These are phyloP conservation scores for Geotrupes spiniger DNA, from an alignment of 2,888 invertebrate genomes.

Conservation along the genomic window DNA sequence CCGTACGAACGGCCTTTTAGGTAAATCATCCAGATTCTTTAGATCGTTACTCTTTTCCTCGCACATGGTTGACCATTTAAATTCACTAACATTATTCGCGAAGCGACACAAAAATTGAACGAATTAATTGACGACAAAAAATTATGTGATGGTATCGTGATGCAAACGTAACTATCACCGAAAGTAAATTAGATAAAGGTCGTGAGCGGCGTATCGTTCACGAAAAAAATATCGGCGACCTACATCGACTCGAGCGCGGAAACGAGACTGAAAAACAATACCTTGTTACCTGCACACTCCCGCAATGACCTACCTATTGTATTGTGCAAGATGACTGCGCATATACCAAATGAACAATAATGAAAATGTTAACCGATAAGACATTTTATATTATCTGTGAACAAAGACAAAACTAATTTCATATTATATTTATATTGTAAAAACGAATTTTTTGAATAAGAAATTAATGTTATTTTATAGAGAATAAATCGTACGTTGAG, in stretches of 20 bases:
- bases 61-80: constrained; percentile 17
- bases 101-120: background rate
- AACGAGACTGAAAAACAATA: constrained; percentile 29
- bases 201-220: constrained; percentile 10
- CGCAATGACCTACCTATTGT: constrained; percentile 27
- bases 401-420: too few relatives aligned
- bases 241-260: constrained; percentile 24
- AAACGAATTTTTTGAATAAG: too few relatives aligned
- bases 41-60: constrained; percentile 20
- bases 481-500: too few relatives aligned
- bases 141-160: background rate
- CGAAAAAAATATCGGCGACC: constrained; percentile 23
- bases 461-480: too few relatives aligned
- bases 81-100: too few relatives aligned
- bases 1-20: constrained; percentile 28
- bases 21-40: constrained; percentile 24
- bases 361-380: too few relatives aligned
- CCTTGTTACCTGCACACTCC: constrained; percentile 24
- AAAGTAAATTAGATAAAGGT: background rate
- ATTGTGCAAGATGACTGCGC: constrained; percentile 30
- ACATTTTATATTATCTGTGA: too few relatives aligned
- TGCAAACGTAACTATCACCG: background rate
- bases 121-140: background rate
- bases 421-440: too few relatives aligned
- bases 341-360: constrained; percentile 19